phyloP scores from a whole-genome alignment of 2,113 vertebrate genomes.

The Dicaeum eximium region DNA sequence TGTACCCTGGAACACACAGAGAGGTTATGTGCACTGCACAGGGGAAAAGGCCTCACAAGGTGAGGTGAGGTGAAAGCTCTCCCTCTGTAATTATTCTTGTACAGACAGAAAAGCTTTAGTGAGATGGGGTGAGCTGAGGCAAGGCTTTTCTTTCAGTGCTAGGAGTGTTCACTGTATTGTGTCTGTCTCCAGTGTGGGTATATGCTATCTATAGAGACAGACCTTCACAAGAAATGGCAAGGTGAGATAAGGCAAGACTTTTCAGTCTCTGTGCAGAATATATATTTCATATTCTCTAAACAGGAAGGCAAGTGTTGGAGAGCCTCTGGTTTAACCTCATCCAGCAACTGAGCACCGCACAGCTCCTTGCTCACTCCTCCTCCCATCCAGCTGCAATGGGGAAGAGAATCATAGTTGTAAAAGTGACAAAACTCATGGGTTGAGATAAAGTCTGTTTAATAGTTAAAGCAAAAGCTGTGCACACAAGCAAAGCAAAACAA shows the following conservation, averaged over 20 bases:
- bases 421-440: neutral
- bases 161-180: neutral
- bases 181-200: neutral
- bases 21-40: too few species aligned
- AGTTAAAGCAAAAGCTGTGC: neutral
- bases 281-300: neutral
- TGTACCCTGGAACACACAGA: neutral
- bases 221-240: neutral
- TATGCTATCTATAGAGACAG: neutral
- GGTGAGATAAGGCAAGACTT: neutral
- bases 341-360: neutral
- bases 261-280: neutral
- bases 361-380: neutral
- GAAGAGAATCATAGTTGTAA: fast-evolving
- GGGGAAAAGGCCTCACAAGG: neutral
- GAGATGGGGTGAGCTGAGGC: neutral
- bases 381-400: fast-evolving
- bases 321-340: neutral
- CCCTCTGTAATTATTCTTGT: neutral
- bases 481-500: neutral
- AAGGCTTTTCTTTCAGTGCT: neutral
- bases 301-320: neutral
- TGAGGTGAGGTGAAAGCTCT: neutral
- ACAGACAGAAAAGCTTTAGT: neutral
- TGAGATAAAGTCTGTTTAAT: neutral